These are phyloP conservation scores for Tylochromis polylepis DNA, from an alignment of 2,113 vertebrate species.

Conservation along the genomic window DNA sequence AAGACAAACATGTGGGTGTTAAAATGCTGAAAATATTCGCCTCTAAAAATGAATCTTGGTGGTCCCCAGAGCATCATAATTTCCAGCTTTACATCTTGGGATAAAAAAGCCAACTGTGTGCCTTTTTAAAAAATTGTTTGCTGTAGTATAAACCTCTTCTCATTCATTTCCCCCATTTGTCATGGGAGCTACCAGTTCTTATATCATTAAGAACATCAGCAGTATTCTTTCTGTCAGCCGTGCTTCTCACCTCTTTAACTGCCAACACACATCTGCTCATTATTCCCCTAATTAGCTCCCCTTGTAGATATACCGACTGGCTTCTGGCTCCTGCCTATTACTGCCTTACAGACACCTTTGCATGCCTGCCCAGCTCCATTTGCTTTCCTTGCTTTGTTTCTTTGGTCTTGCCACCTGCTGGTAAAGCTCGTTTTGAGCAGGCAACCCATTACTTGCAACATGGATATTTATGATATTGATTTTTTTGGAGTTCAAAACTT, in stretches of 20 bases:
- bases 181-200: background rate
- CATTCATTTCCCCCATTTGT: background rate
- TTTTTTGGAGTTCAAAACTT: background rate
- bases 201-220: background rate
- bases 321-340: background rate
- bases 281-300: background rate
- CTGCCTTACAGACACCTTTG: background rate
- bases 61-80: background rate
- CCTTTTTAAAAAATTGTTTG: background rate
- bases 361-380: background rate
- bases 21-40: background rate
- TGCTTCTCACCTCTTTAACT: background rate
- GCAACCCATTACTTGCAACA: background rate
- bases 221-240: background rate
- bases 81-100: background rate
- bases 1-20: background rate
- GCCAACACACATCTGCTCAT: background rate
- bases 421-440: background rate
- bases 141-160: background rate
- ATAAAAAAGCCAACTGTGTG: background rate
- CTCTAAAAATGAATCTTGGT: background rate
- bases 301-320: background rate
- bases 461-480: background rate
- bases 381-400: background rate
- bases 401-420: background rate